Evolutionary conservation across 2,888 invertebrate genomes (phyloP), one percentile per base, ranked within the genome.

Genomic region (Acanthosepion esculentum): DNA sequence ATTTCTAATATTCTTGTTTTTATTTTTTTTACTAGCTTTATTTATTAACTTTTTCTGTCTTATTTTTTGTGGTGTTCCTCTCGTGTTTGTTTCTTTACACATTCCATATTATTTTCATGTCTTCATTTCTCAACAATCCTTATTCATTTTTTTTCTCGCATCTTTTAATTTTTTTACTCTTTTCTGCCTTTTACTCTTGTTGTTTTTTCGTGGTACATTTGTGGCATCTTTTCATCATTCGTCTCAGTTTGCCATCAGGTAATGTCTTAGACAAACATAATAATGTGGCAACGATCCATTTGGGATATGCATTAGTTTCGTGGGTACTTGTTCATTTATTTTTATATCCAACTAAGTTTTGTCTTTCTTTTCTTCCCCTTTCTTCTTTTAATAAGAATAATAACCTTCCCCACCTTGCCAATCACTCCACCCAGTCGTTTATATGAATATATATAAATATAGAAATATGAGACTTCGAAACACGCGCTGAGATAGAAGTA

Each of bases 151-250:
- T 41, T n/a, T 78, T 78, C n/a, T n/a, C 5, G 5, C 12, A n/a
- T 78, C 8, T 78, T 78, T 78, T 41, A 78, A n/a, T 78, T n/a
- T 78, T 33, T n/a, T 78, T 78, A 33, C 33, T 33, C 33, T 15
- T 78, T n/a, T 78, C 3, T 78, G n/a, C 15, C n/a, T 78, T 33
- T 78, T 78, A 33, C 15, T 78, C n/a, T 5, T 4, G 15, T n/a
- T 15, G 10, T n/a, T 78, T 78, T 78, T 78, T 78, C 15, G 4
- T n/a, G 78, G 78, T 78, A 78, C n/a, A 78, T 78, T 78, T 78
- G n/a, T n/a, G 78, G n/a, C 78, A 78, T 78, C 78, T 78, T n/a
- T 78, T 78, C n/a, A 78, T 78, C n/a, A 78, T 78, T 78, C 78
- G 33, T 78, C 20, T 78, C 23, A 78, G 78, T 78, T n/a, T 78